Evolutionary conservation across 2,888 invertebrate species (phyloP), one percentile per base, ranked within the genome.

Genomic region (Aphidoletes aphidimyza): DNA sequence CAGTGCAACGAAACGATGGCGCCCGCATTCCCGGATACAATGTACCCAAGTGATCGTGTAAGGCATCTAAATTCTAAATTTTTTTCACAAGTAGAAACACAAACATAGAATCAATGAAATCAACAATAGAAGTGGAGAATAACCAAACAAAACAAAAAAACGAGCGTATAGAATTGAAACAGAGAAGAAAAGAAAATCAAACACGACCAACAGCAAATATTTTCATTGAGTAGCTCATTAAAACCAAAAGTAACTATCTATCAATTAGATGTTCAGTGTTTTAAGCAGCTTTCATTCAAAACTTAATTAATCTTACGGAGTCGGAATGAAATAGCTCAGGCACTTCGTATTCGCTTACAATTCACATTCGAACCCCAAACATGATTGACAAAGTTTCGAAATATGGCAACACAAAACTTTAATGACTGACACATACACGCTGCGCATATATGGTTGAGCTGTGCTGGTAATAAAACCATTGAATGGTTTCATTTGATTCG

Each of bases 1-100:
- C 97, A 0, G 97, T 97, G 90, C 98, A 98, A 26, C 98, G 93
- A 91, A 98, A 98, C 0, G 98, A 98, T 0, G 98, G 98, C 0
- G 97, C 97, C 87, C 95, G 92, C 97, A 97, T 97, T 30, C 97
- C 97, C 0, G 98, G 98, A 89, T 98, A 98, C 86, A 97, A 91
- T 5, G 98, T 98, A 85, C 97, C 96, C 88, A 98, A 92, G 89
- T 98, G 98, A 88, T 98, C 98, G 88, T 98, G 98, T 5, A 99
- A 92, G 19, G 98, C 98, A 89, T 99, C 98, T 88, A 99, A 91
- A 90, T 98, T 98, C 96, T 98, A 91, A 54, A 26, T 22, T 17
- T 36, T 54, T 54, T 22, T 5, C 22, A 54, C 84, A 22, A 54
- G 83, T 78, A 39, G 69, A 78, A 47, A 59, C 22, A 37, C 83